These are phyloP conservation scores for Diplazon laetatorius DNA, from an alignment of 2,888 invertebrate species.

Conservation along the genomic window DNA sequence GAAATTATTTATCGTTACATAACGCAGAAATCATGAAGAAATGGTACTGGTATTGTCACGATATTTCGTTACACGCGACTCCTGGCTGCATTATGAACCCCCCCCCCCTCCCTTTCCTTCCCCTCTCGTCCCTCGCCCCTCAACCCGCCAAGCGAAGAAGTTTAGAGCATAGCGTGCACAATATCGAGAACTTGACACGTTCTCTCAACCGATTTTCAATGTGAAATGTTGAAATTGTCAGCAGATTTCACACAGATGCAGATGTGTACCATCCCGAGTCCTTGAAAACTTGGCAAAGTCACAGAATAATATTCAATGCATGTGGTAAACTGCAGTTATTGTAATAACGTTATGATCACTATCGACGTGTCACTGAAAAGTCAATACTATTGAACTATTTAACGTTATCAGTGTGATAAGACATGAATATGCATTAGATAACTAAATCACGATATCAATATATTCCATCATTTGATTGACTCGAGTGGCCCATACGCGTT, in stretches of 20 bases:
- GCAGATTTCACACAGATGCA: constrained; percentile 42
- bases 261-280: constrained; percentile 25
- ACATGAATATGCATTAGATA: too few relatives aligned
- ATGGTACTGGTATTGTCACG: constrained; percentile 4
- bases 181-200: constrained; percentile 55
- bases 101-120: too few relatives aligned
- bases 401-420: too few relatives aligned
- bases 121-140: too few relatives aligned
- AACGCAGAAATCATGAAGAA: neutral
- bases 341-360: neutral
- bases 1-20: constrained; percentile 1
- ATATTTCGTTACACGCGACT: neutral
- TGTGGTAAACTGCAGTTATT: neutral
- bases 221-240: constrained; percentile 41
- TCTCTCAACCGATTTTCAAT: constrained; percentile 35
- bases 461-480: too few relatives aligned
- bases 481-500: too few relatives aligned
- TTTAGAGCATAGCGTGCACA: too few relatives aligned
- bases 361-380: too few relatives aligned
- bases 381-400: too few relatives aligned
- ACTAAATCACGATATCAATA: too few relatives aligned
- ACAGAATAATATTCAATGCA: constrained; percentile 13
- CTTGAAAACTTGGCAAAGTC: constrained; percentile 25
- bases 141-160: neutral
- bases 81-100: too few relatives aligned